A percentile compares a stretch with the other conserved stretches of the same genome.
These are phyloP conservation scores for Stegodyphus mimosarum DNA, from an alignment of 1,140 invertebrate genomes.

Conservation along the genomic window DNA sequence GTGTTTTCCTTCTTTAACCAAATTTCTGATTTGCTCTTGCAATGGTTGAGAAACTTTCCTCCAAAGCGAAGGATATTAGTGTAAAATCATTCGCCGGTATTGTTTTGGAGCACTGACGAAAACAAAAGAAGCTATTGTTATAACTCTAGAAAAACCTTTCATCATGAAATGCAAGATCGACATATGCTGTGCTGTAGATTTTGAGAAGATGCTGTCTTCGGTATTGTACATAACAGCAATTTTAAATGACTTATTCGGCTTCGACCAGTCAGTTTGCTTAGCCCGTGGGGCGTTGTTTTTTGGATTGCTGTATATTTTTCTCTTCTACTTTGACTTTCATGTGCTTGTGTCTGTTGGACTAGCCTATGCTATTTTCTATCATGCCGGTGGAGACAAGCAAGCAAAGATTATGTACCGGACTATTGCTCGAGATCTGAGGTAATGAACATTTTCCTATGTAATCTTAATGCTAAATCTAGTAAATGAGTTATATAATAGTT, in stretches of 20 bases:
- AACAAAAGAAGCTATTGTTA: too few species aligned
- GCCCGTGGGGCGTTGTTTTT: slow-evolving; percentile 11
- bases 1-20: too few species aligned
- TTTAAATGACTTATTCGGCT: slow-evolving; percentile 31
- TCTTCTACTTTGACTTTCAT: not conserved
- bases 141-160: too few species aligned
- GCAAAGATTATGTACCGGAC: not conserved
- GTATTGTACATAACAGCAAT: not conserved
- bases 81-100: too few species aligned
- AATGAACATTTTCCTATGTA: not conserved
- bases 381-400: slow-evolving; percentile 27
- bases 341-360: not conserved
- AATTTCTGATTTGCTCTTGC: too few species aligned
- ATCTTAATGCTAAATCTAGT: too few species aligned
- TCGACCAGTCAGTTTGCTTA: not conserved
- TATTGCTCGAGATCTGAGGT: slow-evolving; percentile 22
- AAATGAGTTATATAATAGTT: too few species aligned
- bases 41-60: too few species aligned
- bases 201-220: not conserved
- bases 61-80: too few species aligned
- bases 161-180: not conserved
- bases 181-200: not conserved
- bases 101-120: too few species aligned
- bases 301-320: not conserved
- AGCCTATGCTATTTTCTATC: not conserved